phyloP scores from a whole-genome alignment of 2,888 invertebrate species.

The Cheiracanthium punctorium region DNA sequence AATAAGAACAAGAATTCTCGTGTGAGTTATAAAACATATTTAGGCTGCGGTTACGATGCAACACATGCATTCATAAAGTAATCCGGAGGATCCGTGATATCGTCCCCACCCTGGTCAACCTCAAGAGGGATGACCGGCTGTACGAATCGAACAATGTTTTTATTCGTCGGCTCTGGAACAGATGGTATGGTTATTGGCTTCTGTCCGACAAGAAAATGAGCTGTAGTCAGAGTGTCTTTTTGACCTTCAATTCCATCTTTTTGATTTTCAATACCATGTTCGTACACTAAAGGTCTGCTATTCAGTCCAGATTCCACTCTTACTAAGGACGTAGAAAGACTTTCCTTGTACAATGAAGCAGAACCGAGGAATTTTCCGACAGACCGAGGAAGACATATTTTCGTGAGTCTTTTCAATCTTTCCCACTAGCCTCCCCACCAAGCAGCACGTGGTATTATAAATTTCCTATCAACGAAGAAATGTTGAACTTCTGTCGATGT shows the following conservation, averaged over 20 bases:
- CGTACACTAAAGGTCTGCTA: slow-evolving; percentile 2
- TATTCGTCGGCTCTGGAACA: neutral
- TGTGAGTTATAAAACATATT: no score
- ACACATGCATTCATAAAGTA: no score
- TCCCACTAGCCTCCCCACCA: slow-evolving; percentile 18
- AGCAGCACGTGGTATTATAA: slow-evolving; percentile 9
- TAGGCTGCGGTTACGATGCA: no score
- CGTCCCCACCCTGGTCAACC: no score
- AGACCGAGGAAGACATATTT: neutral
- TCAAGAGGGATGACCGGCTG: no score
- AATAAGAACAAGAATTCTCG: no score
- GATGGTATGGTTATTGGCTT: neutral
- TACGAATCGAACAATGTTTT: no score
- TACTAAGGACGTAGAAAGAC: neutral
- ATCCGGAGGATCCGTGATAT: no score
- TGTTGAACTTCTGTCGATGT: neutral
- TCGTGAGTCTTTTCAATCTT: neutral
- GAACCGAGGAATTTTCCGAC: neutral
- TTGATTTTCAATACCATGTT: no score
- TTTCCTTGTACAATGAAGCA: neutral
- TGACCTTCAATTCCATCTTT: neutral
- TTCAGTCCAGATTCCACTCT: slow-evolving; percentile 29
- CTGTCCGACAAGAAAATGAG: slow-evolving; percentile 7
- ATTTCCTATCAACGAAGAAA: slow-evolving; percentile 6
- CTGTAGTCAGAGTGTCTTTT: neutral